These are phyloP conservation scores for Cyanistes caeruleus DNA, from an alignment of 2,113 vertebrate species.

Conservation along the genomic window DNA sequence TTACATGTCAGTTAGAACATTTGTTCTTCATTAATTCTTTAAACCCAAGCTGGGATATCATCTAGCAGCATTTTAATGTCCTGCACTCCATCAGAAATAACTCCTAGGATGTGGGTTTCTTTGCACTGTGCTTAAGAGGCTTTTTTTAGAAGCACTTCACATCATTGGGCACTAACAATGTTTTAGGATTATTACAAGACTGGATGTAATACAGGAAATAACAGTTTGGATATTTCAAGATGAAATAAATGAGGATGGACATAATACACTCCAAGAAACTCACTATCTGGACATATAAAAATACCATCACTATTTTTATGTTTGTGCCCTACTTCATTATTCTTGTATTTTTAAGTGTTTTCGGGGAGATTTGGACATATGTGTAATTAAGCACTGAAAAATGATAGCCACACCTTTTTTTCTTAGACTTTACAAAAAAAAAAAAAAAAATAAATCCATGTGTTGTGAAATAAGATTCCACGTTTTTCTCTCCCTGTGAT, in stretches of 20 bases:
- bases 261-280: constrained; percentile 36
- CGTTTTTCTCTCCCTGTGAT: not conserved
- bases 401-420: not conserved
- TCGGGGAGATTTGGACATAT: not conserved
- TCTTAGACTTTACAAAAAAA: not conserved
- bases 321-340: not conserved
- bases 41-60: constrained; percentile 75
- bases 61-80: constrained; percentile 71
- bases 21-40: constrained; percentile 83
- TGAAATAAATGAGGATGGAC: constrained; percentile 38
- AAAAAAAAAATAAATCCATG: not conserved
- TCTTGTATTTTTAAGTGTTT: constrained; percentile 1
- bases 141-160: constrained; percentile 41
- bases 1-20: constrained; percentile 75
- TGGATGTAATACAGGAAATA: constrained; percentile 45
- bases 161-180: constrained; percentile 32
- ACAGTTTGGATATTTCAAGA: constrained; percentile 32
- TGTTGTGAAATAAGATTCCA: not conserved
- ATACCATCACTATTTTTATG: not conserved
- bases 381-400: not conserved
- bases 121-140: constrained; percentile 23
- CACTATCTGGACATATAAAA: not conserved
- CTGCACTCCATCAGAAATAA: constrained; percentile 65
- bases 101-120: constrained; percentile 50
- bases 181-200: constrained; percentile 46